phyloP scores from a whole-genome alignment of 2,113 vertebrate species.

The Pseudolaguvia tuberculata region DNA sequence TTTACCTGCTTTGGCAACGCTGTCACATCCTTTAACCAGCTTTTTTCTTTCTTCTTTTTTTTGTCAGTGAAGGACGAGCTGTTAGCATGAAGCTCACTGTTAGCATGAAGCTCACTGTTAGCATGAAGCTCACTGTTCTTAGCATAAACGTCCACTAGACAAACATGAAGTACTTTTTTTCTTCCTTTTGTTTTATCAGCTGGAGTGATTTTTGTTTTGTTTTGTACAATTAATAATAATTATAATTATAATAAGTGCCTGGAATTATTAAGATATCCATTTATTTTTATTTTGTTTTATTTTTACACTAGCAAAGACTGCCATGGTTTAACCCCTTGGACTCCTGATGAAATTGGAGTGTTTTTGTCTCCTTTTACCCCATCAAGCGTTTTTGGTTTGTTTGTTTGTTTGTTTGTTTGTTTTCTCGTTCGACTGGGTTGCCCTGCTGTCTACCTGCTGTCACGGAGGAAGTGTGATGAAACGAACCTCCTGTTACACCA shows the following conservation, averaged over 20 bases:
- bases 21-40: conserved; percentile 18
- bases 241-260: conserved; percentile 14
- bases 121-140: conserved; percentile 18
- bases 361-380: conserved; percentile 39
- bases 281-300: too few relatives aligned
- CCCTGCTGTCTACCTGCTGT: conserved; percentile 62
- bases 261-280: too few relatives aligned
- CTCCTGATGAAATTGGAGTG: conserved; percentile 27
- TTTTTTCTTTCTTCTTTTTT: conserved; percentile 3
- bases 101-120: conserved; percentile 17
- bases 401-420: too few relatives aligned
- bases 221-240: neutral
- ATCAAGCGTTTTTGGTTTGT: conserved; percentile 31
- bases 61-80: conserved; percentile 12
- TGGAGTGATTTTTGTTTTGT: neutral
- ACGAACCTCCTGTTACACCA: conserved; percentile 47
- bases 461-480: conserved; percentile 50
- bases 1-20: conserved; percentile 27
- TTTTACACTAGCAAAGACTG: too few relatives aligned
- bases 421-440: conserved; percentile 46
- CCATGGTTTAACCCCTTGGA: conserved; percentile 34
- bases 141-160: conserved; percentile 31
- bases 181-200: conserved; percentile 35
- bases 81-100: conserved; percentile 14
- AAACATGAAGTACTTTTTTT: conserved; percentile 58